A percentile compares a stretch with the other conserved stretches of the same genome.
phyloP scores from a whole-genome alignment of 1,140 invertebrate genomes.

The Aphidius ervi region DNA sequence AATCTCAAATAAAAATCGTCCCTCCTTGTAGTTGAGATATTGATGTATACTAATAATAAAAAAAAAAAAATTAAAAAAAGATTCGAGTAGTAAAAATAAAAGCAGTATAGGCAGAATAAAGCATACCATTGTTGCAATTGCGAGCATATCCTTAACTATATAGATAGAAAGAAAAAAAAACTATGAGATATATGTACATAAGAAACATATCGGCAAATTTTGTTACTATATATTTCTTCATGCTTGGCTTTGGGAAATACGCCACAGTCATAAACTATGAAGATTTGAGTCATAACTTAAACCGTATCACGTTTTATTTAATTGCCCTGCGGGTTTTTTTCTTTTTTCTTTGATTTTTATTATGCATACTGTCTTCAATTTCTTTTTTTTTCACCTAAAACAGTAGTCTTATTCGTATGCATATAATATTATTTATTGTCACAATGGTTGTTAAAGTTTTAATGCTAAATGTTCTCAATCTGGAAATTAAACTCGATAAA shows the following conservation, averaged over 20 bases:
- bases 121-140: too few relatives aligned
- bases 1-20: conserved; percentile 1
- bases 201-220: conserved; percentile 5
- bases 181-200: background rate
- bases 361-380: background rate
- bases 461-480: conserved; percentile 42
- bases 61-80: too few relatives aligned
- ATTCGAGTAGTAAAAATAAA: too few relatives aligned
- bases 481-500: conserved; percentile 53
- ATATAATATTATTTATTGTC: conserved; percentile 54
- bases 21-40: too few relatives aligned
- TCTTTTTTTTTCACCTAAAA: background rate
- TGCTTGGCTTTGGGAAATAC: conserved; percentile 50
- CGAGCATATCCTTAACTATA: too few relatives aligned
- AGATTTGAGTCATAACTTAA: conserved; percentile 54
- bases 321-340: conserved; percentile 44
- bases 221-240: conserved; percentile 32
- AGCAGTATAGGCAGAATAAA: too few relatives aligned
- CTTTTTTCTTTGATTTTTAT: conserved; percentile 22
- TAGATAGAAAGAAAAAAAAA: conserved; percentile 5
- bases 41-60: too few relatives aligned
- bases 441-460: conserved; percentile 50
- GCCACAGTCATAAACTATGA: conserved; percentile 49
- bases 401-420: conserved; percentile 35
- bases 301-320: conserved; percentile 55